These are phyloP conservation scores for sheep (Ovis aries) DNA, from an alignment of 2,113 vertebrate species.

Conservation along the genomic window ARS-UI_Ramb_v3.0 NC_056055.1:240744001-240744500, in stretches of 20 bases:
- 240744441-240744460: neutral
- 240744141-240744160: neutral
- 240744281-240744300: neutral
- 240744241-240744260: neutral
- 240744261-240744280: neutral
- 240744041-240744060: neutral
- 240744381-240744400: neutral
- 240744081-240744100: neutral
- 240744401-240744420: neutral
- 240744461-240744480: neutral
- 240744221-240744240: neutral
- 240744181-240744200: neutral
- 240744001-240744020: neutral
- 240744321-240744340: neutral
- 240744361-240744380: neutral
- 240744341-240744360: neutral
- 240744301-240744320: neutral
- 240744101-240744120: neutral
- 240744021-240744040: neutral
- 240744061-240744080: neutral
- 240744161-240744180: neutral
- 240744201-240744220: neutral
- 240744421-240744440: neutral
- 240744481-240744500: neutral
- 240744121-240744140: neutral